A percentile compares a stretch with the other conserved stretches of the same genome.
phyloP scores from a whole-genome alignment of 2,113 vertebrate species.

The Tetrax tetrax region DNA sequence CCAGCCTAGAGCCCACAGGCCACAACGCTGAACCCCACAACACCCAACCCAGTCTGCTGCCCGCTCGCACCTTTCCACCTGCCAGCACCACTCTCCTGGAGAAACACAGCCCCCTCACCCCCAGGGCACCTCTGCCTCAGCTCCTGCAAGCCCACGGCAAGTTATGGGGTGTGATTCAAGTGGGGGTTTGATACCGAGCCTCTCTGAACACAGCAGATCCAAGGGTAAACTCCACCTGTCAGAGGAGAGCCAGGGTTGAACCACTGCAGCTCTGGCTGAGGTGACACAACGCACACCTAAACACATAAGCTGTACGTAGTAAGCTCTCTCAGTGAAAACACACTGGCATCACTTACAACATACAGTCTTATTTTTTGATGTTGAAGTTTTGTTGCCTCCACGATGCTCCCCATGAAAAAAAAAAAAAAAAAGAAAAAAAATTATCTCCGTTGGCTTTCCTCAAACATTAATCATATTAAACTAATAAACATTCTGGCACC shows the following conservation, averaged over 20 bases:
- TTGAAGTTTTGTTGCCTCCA: background rate
- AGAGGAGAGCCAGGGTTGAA: background rate
- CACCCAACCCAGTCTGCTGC: fast-evolving
- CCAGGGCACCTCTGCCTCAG: background rate
- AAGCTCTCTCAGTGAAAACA: background rate
- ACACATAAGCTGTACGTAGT: background rate
- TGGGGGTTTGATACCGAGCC: background rate
- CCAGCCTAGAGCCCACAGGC: background rate
- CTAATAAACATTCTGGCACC: conserved; percentile 29
- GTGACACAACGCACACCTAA: background rate
- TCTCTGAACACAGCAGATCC: background rate
- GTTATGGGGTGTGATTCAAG: background rate
- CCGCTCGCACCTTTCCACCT: background rate
- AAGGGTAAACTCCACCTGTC: fast-evolving
- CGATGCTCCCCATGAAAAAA: fast-evolving
- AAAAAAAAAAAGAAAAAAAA: background rate
- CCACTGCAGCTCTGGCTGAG: fast-evolving
- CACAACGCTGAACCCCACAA: background rate
- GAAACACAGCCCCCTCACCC: fast-evolving
- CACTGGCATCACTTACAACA: background rate
- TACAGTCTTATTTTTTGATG: background rate
- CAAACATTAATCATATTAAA: conserved; percentile 26
- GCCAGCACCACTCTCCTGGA: background rate
- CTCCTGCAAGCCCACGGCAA: background rate
- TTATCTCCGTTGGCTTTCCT: background rate